Conservation (phyloP, 1,140 invertebrate species). For the Drosophila miranda region DNA sequence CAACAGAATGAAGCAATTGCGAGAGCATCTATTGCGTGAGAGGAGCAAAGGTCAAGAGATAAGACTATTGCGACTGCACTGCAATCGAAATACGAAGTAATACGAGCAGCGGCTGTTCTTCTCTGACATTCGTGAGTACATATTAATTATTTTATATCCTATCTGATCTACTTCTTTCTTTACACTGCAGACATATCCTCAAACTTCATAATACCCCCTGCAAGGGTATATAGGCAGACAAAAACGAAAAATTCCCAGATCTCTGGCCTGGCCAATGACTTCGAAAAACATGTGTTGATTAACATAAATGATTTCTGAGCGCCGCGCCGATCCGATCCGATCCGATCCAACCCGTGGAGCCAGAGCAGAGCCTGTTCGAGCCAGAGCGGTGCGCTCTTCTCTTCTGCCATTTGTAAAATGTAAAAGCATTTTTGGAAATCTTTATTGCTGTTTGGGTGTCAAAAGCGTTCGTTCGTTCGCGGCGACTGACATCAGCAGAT, state of each 20-base stretch:
- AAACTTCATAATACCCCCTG: no score
- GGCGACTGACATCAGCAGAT: slow-evolving; percentile 43
- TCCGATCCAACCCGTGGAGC: not conserved
- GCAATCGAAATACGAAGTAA: no score
- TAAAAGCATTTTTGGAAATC: slow-evolving; percentile 57
- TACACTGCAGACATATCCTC: no score
- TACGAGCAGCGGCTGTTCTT: no score
- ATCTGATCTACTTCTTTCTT: no score
- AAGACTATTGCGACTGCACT: no score
- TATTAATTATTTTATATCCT: no score
- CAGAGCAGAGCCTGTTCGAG: slow-evolving; percentile 34
- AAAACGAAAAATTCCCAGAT: slow-evolving; percentile 39
- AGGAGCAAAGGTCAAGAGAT: no score
- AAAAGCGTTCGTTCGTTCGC: slow-evolving; percentile 35
- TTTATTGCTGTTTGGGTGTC: slow-evolving; percentile 66
- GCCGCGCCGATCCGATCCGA: not conserved
- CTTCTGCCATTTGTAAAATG: slow-evolving; percentile 55
- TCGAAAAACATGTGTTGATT: slow-evolving; percentile 75
- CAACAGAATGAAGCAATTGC: no score
- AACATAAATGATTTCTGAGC: slow-evolving; percentile 77
- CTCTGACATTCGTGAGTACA: no score
- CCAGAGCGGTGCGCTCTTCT: not conserved
- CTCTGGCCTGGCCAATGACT: slow-evolving; percentile 71
- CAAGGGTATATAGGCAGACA: slow-evolving; percentile 9
- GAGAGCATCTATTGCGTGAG: no score